Evolutionary conservation across 2,113 vertebrate genomes (phyloP), one percentile per base, ranked within the genome.

Genomic region (Microcebus tavaratra): DNA sequence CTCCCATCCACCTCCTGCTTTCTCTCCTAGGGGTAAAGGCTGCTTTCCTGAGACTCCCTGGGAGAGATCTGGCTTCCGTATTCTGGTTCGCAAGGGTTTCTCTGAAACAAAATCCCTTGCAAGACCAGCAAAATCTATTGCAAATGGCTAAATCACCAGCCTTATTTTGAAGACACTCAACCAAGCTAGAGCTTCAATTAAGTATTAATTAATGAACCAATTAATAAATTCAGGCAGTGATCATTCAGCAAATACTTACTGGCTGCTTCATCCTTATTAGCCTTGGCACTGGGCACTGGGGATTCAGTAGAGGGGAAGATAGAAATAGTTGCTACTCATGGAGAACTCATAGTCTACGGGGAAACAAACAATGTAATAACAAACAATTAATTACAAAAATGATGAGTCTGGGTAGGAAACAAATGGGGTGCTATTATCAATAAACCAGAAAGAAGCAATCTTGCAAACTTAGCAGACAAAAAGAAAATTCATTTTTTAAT

Each of bases 81-180:
- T 94, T 84, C n/a, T 59, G 36, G 6, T 68, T 81, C 90, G 31
- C 65, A 61, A 72, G n/a, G 12, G 11, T 73, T 88, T 90, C 84
- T 94, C 59, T 48, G 82, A 85, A 92, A 72, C 68, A 85, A n/a
- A 88, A 73, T 75, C 87, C 70, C 1, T 27, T 75, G 61, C 3
- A 34, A 8, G 57, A 15, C 48, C n/a, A 65, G 48, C 36, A 87
- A 21, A 57, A 42, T 42, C 2, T 63, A 63, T 27, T 63, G 45
- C 27, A 18, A 18, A 10, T 63, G 63, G 63, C 55, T 86, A 76
- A 57, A 23, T 70, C 3, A 14, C 39, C 13, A 81, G 31, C 20
- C 79, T 80, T 59, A 20, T 42, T 96, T 78, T 48, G n/a, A 70
- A 96, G 90, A 82, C 39, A 67, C 17, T 92, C 34, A n/a, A 55